Conservation (phyloP, 2,888 invertebrate genomes). For the Vanessa cardui region DNA sequence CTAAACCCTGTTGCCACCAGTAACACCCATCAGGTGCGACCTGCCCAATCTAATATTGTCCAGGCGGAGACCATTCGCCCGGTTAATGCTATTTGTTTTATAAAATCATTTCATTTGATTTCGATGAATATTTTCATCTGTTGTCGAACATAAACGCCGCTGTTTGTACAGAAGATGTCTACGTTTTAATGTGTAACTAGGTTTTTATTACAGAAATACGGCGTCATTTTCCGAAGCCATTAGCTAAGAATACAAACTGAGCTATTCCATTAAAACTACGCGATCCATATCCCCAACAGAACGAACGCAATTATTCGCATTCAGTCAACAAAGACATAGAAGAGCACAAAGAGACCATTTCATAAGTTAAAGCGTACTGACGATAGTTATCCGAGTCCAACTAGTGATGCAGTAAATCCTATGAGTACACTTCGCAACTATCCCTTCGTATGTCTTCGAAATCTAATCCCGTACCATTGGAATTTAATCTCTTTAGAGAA, state of each 20-base stretch:
- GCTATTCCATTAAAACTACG: constrained; percentile 68
- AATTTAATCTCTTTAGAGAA: constrained; percentile 45
- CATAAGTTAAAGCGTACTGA: constrained; percentile 72
- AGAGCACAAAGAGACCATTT: constrained; percentile 70
- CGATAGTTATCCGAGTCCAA: constrained; percentile 73
- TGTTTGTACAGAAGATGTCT: constrained; percentile 15
- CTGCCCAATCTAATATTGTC: constrained; percentile 62
- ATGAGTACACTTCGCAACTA: constrained; percentile 67
- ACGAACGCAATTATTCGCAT: constrained; percentile 72
- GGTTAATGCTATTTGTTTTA: constrained; percentile 42
- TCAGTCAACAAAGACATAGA: constrained; percentile 68
- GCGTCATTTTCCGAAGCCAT: constrained; percentile 60
- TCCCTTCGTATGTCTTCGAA: constrained; percentile 56
- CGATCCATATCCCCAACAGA: constrained; percentile 64
- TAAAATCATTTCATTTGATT: constrained; percentile 33
- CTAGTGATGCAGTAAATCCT: constrained; percentile 78
- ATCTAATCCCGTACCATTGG: constrained; percentile 57
- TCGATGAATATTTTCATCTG: constrained; percentile 25
- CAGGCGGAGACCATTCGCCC: constrained; percentile 39
- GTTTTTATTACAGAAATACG: constrained; percentile 60
- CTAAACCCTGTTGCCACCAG: constrained; percentile 76
- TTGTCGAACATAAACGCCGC: background rate
- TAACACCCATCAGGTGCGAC: constrained; percentile 78
- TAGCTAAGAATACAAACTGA: constrained; percentile 72
- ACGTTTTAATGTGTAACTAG: constrained; percentile 45